Percentiles rank a stretch among this genome's conserved stretches.
phyloP scores from a whole-genome alignment of 2,888 invertebrate genomes.

The Pherbina coryleti region DNA sequence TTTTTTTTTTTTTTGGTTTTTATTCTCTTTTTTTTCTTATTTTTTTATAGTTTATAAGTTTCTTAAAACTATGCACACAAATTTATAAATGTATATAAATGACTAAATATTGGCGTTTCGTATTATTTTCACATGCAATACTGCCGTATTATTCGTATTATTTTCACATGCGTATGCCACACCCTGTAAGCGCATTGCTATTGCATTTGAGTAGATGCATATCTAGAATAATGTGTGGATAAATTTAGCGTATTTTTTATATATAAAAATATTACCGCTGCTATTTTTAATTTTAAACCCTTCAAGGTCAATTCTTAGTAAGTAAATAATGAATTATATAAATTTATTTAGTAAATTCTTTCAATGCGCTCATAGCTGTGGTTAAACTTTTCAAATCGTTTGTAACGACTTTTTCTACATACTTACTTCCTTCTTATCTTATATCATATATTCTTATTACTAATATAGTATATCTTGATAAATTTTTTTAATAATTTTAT shows the following conservation, averaged over 20 bases:
- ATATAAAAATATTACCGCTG: neutral
- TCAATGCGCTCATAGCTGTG: too few relatives aligned
- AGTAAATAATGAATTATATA: neutral
- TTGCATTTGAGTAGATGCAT: neutral
- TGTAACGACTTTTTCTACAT: too few relatives aligned
- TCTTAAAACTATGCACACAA: neutral
- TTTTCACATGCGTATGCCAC: neutral
- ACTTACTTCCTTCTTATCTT: too few relatives aligned
- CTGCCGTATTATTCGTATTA: slow-evolving; percentile 11
- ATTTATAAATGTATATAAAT: neutral
- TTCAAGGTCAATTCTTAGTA: neutral
- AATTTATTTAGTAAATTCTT: neutral
- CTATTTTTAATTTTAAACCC: neutral
- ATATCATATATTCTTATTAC: too few relatives aligned
- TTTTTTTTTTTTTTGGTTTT: neutral
- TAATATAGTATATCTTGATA: too few relatives aligned
- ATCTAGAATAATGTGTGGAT: neutral
- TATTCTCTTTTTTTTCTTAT: neutral
- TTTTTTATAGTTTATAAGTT: neutral
- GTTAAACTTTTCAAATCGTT: too few relatives aligned
- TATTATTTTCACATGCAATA: slow-evolving; percentile 8
- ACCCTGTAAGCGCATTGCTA: slow-evolving; percentile 5
- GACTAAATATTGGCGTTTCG: slow-evolving; percentile 11
- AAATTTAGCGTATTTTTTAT: neutral
- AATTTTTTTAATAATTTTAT: too few relatives aligned